These are phyloP conservation scores for Eudorcas thomsonii DNA, from an alignment of 2,113 vertebrate genomes.

Conservation along the genomic window DNA sequence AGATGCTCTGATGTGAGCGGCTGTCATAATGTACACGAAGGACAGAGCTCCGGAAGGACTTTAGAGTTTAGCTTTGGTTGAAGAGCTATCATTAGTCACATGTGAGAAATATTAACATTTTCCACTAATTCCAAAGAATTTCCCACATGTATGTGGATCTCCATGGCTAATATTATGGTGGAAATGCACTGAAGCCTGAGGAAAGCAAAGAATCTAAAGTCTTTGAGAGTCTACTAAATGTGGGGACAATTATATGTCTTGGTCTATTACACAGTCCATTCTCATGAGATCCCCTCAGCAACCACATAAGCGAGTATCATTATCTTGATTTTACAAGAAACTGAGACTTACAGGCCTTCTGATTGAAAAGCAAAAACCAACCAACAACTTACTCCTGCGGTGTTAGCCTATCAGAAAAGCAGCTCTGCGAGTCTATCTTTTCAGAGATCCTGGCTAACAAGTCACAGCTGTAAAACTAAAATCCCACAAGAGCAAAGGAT, in stretches of 20 bases:
- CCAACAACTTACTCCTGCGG: not conserved
- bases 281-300: not conserved
- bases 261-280: not conserved
- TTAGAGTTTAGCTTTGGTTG: conserved; percentile 55
- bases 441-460: not conserved
- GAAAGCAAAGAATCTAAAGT: not conserved
- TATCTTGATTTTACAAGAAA: not conserved
- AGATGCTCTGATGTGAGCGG: conserved; percentile 60
- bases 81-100: conserved; percentile 57
- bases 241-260: not conserved
- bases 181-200: not conserved
- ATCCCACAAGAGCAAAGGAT: not conserved
- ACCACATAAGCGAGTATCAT: accelerated
- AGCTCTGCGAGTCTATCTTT: not conserved
- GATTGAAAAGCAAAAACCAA: not conserved
- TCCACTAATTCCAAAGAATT: conserved; percentile 14
- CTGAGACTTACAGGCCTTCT: not conserved
- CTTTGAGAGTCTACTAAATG: not conserved
- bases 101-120: conserved; percentile 50
- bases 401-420: not conserved
- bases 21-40: conserved; percentile 57
- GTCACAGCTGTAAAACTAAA: not conserved
- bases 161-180: not conserved
- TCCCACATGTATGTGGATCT: not conserved
- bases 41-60: conserved; percentile 45